A percentile compares a stretch with the other conserved stretches of the same genome.
phyloP scores from a whole-genome alignment of 2,888 invertebrate genomes.

The Pyrrhia umbra region DNA sequence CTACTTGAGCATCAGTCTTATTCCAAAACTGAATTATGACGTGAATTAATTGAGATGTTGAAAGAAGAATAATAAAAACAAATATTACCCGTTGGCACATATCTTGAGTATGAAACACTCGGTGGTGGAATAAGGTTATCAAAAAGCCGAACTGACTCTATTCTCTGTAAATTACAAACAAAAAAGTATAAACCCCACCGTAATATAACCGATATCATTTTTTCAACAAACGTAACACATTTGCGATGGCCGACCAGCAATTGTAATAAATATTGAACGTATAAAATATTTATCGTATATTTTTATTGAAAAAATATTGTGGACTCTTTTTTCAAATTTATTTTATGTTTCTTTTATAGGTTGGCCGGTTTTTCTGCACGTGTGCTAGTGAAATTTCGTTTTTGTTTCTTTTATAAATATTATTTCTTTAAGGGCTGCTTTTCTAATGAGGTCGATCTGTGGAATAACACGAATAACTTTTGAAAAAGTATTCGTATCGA shows the following conservation, averaged over 20 bases:
- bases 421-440: no score
- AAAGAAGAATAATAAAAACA: neutral
- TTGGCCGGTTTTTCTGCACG: constrained; percentile 2
- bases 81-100: constrained; percentile 21
- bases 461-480: no score
- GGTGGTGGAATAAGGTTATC: constrained; percentile 27
- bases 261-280: constrained; percentile 63
- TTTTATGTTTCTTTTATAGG: constrained; percentile 47
- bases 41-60: no score
- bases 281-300: constrained; percentile 62
- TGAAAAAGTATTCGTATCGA: no score
- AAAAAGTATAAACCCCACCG: constrained; percentile 44
- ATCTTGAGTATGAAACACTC: constrained; percentile 8
- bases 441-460: no score
- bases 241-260: constrained; percentile 39
- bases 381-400: neutral
- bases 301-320: constrained; percentile 65
- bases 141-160: constrained; percentile 42
- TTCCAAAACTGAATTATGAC: no score
- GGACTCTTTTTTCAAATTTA: constrained; percentile 36
- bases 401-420: neutral
- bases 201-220: constrained; percentile 57
- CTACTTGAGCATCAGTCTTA: no score
- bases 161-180: constrained; percentile 24
- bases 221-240: constrained; percentile 54